Conservation (phyloP, 2,797 vertebrate genomes). For the Discoglossus pictus region DNA sequence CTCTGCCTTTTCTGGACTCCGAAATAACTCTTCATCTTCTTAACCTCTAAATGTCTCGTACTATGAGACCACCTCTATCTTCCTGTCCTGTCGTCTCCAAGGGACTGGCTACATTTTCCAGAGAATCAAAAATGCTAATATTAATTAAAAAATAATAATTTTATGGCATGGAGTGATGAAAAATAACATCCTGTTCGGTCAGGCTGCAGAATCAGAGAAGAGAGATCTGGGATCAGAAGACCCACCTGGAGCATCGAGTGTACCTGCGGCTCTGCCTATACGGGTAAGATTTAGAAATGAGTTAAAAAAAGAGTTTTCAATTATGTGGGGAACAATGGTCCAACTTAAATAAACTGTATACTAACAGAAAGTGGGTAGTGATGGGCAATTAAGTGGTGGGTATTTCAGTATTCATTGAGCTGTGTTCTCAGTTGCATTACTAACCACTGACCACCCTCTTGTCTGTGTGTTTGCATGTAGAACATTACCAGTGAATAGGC, state of each 20-base stretch:
- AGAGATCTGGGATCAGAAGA: not conserved
- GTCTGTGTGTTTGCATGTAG: too few species aligned
- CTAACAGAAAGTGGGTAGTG: not conserved
- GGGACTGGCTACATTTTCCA: constrained; percentile 12
- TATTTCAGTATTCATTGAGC: too few species aligned
- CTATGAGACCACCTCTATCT: not conserved
- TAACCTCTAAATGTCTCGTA: not conserved
- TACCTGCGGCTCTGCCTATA: not conserved
- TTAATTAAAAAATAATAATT: constrained; percentile 12
- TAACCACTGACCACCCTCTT: too few species aligned
- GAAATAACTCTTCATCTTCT: constrained; percentile 3
- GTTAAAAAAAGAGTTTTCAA: too few species aligned
- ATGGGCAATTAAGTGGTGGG: not conserved
- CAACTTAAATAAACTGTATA: not conserved
- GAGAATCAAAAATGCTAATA: too few species aligned
- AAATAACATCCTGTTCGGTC: constrained; percentile 25
- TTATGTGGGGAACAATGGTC: not conserved
- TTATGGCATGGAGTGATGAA: constrained; percentile 13
- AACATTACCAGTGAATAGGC: too few species aligned
- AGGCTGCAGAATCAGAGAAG: constrained; percentile 20
- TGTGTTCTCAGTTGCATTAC: too few species aligned
- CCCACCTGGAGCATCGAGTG: not conserved
- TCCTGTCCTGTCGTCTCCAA: constrained; percentile 8
- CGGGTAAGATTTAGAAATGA: too few species aligned
- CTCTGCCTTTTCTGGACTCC: not conserved